Base-by-base conservation (phyloP, 2,888 invertebrate species). In the Hirtodrosophila confusa region DNA sequence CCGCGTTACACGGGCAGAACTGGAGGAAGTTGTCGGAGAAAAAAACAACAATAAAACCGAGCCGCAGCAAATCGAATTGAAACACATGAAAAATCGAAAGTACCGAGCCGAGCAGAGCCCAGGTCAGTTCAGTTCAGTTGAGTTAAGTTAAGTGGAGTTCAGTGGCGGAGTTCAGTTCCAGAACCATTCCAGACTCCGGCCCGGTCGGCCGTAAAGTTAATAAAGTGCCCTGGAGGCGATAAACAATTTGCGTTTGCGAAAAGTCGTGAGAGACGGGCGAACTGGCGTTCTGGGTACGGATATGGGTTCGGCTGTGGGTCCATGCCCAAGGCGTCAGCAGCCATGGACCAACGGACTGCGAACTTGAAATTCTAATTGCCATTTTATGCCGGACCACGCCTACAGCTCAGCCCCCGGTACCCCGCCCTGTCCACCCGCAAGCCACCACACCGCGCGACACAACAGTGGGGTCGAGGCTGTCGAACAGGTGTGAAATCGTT, bases 401-500 rank as follows among this genome's bases (percentile, higher is more conserved):
- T 29, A 57, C 61, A 55, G 37, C 54, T 37, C 35, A 48, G 9
- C 27, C 40, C 17, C 44, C 0, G 8, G 8, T 24, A 3, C 29
- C 9, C 56, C 10, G 37, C 27, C 11, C 31, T 24, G 7, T 8
- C 3, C 2, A n/a, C 11, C 0, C 6, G n/a, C 11, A 17, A 17
- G 17, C 17, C 17, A 17, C 17, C 17, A 17, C 17, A 17, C 1
- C 23, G 2, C 4, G 39, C 3, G 12, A 11, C 3, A 31, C 7
- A 5, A 8, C n/a, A 1, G 12, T 0, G 7, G n/a, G 23, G 3
- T 0, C 9, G 8, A 8, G 37, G 23, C 47, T 43, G 65, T 58
- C 62, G 72, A 69, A 79, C 89, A 90, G 90, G 90, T 90, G 90
- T 88, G 85, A 82, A 85, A 87, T 86, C 86, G 89, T 85, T 86